Base-by-base conservation (phyloP, 2,797 vertebrate genomes). In the Valencia hispanica region DNA sequence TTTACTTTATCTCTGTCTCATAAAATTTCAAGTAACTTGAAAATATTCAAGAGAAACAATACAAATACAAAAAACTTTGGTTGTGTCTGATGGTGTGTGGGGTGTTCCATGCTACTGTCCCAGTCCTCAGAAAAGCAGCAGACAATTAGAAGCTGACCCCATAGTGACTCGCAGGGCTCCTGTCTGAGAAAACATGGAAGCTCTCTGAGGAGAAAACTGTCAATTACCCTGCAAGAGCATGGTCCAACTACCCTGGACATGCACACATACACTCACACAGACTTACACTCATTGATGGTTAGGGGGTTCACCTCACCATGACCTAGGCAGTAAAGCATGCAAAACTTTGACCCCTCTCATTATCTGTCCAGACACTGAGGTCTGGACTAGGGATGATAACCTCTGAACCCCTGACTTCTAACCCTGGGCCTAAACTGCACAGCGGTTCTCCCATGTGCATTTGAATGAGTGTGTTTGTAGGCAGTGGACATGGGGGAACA, bases 301-400 rank as follows among this genome's bases (percentile, higher is more conserved):
- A 68, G 82, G 89, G 90, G 91, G 88, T 91, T 94, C 88, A 91
- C 90, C 93, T 94, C 92, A 84, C 87, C 81, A 75, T 32, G 89
- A 93, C 91, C 92, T 74, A 70, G 86, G 89, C 89, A 91, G 87
- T 69, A 83, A 92, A 89, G 90, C 92, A 86, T 89, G 87, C 86
- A 89, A 83, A 95, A 91, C 94, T 95, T 91, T 95, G 93, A 94
- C 94, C 94, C 61, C 74, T 82, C 85, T 91, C 86, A 94, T 96
- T 95, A 95, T 95, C 93, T 93, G 83, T 75, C 85, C 75, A 91
- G 92, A 91, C 91, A 66, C 84, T 87, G 84, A 84, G 82, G 89
- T 95, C 92, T 85, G 89, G 89, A 84, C 80, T 74, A 84, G 82
- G 90, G 91, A 30, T 90, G 94, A 95, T 95, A 95, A 95, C 94